Evolutionary conservation across 2,113 vertebrate genomes (phyloP).

Genomic region (Willisornis vidua): DNA sequence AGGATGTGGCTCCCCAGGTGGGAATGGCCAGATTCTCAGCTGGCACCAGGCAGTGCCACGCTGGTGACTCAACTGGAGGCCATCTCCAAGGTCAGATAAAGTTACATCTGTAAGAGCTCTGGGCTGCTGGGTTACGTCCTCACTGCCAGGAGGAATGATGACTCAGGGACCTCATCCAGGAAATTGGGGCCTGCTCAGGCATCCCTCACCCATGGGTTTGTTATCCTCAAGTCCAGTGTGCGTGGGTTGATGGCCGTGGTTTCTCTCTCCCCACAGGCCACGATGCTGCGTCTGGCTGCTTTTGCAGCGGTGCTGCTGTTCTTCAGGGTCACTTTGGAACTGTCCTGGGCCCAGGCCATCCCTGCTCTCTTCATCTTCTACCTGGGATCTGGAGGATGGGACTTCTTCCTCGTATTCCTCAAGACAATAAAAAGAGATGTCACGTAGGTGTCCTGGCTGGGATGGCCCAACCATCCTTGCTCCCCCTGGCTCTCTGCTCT

Average conservation of each 20-base stretch:
- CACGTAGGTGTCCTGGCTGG: slow-evolving; percentile 80
- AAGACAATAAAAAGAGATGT: slow-evolving; percentile 89
- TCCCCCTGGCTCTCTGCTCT: neutral
- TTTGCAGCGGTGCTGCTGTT: slow-evolving; percentile 84
- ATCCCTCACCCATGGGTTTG: neutral
- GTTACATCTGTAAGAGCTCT: neutral
- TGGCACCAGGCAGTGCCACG: neutral
- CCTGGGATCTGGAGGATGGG: slow-evolving; percentile 90
- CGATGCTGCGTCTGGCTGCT: slow-evolving; percentile 86
- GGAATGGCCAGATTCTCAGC: neutral
- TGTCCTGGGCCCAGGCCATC: slow-evolving; percentile 89
- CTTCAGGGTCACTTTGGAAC: slow-evolving; percentile 80
- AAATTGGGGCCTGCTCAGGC: neutral
- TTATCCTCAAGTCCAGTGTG: neutral
- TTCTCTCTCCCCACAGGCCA: slow-evolving; percentile 65
- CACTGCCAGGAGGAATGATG: neutral
- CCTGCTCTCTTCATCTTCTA: slow-evolving; percentile 86
- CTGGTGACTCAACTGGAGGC: neutral
- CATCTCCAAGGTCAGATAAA: neutral
- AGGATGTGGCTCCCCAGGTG: neutral
- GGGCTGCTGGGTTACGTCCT: neutral
- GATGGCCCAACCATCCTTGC: neutral
- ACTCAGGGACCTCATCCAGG: slow-evolving; percentile 1
- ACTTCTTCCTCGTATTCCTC: slow-evolving; percentile 81
- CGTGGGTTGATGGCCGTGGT: neutral